These are phyloP conservation scores for Panagrolaimus sp. DNA, from an alignment of 1,140 invertebrate species.

Conservation along the genomic window DNA sequence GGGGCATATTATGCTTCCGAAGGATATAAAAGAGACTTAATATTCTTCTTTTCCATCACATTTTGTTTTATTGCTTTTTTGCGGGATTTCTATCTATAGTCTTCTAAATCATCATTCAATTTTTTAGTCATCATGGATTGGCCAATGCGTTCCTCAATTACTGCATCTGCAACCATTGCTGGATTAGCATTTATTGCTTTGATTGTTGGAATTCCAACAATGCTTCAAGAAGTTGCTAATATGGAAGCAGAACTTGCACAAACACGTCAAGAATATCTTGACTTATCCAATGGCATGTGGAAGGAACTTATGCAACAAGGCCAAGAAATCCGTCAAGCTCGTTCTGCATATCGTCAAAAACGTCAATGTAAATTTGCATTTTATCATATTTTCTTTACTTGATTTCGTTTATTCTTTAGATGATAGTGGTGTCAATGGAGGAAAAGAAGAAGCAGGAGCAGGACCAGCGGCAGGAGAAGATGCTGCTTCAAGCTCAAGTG, in stretches of 20 bases:
- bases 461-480: not conserved
- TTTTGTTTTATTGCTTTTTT: no score
- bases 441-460: no score
- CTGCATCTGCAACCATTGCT: conserved; percentile 22
- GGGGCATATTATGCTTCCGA: no score
- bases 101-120: no score
- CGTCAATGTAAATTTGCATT: conserved; percentile 37
- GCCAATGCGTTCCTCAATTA: conserved; percentile 22
- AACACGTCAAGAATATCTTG: conserved; percentile 29
- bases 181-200: conserved; percentile 29
- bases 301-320: conserved; percentile 35
- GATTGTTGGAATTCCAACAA: conserved; percentile 33
- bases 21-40: no score
- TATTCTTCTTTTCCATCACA: no score
- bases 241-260: conserved; percentile 29
- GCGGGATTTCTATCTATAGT: no score
- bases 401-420: no score
- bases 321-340: conserved; percentile 20
- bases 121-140: conserved; percentile 16
- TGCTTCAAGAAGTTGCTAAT: conserved; percentile 36
- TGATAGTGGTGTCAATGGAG: no score
- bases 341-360: conserved; percentile 17
- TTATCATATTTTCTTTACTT: no score
- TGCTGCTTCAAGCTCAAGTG: not conserved
- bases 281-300: conserved; percentile 42